Conservation (phyloP, 1,140 invertebrate genomes). For the Mycetomoellerius zeteki region DNA sequence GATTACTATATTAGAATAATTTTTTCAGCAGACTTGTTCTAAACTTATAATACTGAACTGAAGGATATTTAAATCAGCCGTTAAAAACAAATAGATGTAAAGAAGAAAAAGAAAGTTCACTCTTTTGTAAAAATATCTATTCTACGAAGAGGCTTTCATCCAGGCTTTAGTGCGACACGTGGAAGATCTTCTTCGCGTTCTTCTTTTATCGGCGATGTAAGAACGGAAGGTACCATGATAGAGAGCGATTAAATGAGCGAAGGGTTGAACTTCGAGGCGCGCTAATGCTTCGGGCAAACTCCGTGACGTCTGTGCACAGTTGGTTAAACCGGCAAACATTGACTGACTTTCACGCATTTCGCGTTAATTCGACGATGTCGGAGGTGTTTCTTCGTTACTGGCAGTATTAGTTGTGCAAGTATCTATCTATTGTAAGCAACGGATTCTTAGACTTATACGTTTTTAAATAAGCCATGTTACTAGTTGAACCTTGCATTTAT, state of each 20-base stretch:
- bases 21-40: background rate
- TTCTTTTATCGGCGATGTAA: constrained; percentile 46
- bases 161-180: constrained; percentile 3
- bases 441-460: background rate
- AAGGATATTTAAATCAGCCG: background rate
- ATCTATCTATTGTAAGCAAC: background rate
- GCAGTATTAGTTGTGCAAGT: background rate
- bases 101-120: constrained; percentile 3
- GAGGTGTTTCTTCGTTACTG: constrained; percentile 26
- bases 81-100: constrained; percentile 10
- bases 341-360: constrained; percentile 76
- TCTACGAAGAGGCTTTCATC: constrained; percentile 5
- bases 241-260: constrained; percentile 79
- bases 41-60: background rate
- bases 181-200: constrained; percentile 11
- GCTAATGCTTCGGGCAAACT: constrained; percentile 81
- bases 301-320: constrained; percentile 74
- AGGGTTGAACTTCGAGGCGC: constrained; percentile 76
- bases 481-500: background rate
- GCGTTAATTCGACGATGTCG: constrained; percentile 38
- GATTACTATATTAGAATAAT: background rate
- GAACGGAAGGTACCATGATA: constrained; percentile 31
- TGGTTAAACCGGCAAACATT: constrained; percentile 85
- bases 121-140: constrained; percentile 23
- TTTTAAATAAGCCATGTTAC: background rate